Base-by-base conservation (phyloP, 2,888 invertebrate species). In the Standfussiana lucernea region DNA sequence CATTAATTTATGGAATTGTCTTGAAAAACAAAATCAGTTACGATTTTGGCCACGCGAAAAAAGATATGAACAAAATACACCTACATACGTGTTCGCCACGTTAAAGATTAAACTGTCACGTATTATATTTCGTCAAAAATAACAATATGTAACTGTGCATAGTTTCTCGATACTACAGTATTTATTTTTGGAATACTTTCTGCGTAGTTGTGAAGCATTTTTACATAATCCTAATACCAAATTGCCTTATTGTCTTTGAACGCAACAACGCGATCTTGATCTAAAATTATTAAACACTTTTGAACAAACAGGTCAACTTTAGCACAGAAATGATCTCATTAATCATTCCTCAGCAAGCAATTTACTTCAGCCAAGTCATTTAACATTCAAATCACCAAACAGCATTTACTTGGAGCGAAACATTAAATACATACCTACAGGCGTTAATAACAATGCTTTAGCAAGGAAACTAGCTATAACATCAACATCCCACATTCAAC, bases 391-490 rank as follows among this genome's bases (percentile, higher is more conserved):
- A 78, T 77, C 78, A 53, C 35, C 18, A 18, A 59, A 21, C 50
- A 45, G 21, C 69, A 50, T 77, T 64, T 45, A 82, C 50, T 47
- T 50, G 15, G 2, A 59, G 61, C 47, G 40, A 64, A 82, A 28
- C n/a, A 47, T 62, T 47, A 62, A 47, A 32, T 45, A 64, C 11
- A 32, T 56, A 42, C 11, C n/a, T 56, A 42, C 64, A 40, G 47
- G 24, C 40, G 56, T 7, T 82, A 76, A 68, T 79, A 69, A 64
- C 69, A 72, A 72, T 72, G 75, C 75, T 75, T 61, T 80, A 89
- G 87, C 80, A 86, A 90, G 92, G 90, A 92, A 92, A 91, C 85
- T 83, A 85, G 85, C 85, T 83, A 90, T 90, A 91, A 88, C 87
- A 77, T 86, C 88, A 72, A 82, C 91, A 84, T 91, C 91, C 92